Conservation (phyloP, 35 echinoderm and acorn worm genomes). For the Anneissia japonica region DNA sequence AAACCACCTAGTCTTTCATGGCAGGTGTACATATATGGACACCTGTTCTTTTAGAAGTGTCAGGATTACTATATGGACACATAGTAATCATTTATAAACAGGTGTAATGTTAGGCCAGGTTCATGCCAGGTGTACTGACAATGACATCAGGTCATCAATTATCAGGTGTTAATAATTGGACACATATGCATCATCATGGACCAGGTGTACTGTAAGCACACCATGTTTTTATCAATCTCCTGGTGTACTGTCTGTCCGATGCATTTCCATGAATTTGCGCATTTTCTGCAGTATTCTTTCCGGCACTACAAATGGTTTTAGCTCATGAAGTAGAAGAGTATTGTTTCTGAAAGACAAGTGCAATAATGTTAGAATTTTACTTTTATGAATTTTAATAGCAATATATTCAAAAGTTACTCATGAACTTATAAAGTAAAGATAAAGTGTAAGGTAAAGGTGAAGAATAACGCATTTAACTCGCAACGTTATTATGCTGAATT, state of each 20-base stretch:
- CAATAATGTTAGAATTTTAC: too few relatives aligned
- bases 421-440: slow-evolving; percentile 12
- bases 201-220: background rate
- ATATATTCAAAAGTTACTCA: background rate
- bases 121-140: too few relatives aligned
- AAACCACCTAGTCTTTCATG: too few relatives aligned
- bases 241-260: slow-evolving; percentile 60
- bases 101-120: too few relatives aligned
- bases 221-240: background rate
- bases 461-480: background rate
- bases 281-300: slow-evolving; percentile 63
- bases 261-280: slow-evolving; percentile 59
- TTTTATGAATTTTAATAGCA: background rate
- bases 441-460: background rate
- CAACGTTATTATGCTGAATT: background rate
- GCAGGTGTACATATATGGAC: too few relatives aligned
- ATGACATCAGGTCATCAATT: too few relatives aligned
- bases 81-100: too few relatives aligned
- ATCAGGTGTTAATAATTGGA: too few relatives aligned
- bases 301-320: slow-evolving; percentile 57
- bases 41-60: too few relatives aligned
- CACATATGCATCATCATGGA: too few relatives aligned
- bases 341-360: background rate
- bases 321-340: background rate
- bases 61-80: too few relatives aligned